Evolutionary conservation across 30 jellyfish, hydroid and myxozoan genomes (phyloP).

Genomic region (Turritopsis dohrnii): DNA sequence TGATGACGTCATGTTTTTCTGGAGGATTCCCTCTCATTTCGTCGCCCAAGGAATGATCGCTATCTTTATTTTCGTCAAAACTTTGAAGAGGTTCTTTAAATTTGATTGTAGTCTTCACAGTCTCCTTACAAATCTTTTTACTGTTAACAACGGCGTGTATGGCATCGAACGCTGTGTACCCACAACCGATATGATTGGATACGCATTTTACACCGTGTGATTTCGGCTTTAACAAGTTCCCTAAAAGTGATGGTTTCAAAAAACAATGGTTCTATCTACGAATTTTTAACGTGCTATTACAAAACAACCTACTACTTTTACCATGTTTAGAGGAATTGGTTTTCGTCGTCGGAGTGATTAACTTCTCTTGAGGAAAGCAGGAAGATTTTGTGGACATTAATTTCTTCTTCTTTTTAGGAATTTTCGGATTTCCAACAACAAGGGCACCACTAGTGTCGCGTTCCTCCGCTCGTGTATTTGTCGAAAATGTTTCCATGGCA

Average conservation of each 20-base stretch:
- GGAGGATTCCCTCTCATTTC: neutral
- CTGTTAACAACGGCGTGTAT: slow-evolving; percentile 5
- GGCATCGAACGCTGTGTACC: neutral
- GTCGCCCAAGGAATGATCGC: neutral
- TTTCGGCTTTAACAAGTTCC: neutral
- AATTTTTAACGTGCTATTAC: neutral
- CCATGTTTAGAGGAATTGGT: neutral
- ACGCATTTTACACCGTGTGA: neutral
- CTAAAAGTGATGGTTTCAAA: neutral
- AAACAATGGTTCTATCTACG: neutral
- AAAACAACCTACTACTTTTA: no score
- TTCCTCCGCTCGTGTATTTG: neutral
- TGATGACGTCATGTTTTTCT: neutral
- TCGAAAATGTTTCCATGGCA: neutral
- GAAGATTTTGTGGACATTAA: slow-evolving; percentile 7
- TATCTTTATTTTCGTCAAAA: neutral
- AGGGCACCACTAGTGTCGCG: neutral
- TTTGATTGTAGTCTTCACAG: neutral
- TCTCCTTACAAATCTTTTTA: neutral
- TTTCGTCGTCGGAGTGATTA: slow-evolving; percentile 9
- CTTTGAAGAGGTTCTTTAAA: neutral
- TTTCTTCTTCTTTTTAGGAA: slow-evolving; percentile 19
- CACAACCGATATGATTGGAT: neutral
- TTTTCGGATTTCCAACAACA: neutral
- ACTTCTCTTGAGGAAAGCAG: slow-evolving; percentile 13